Conservation (phyloP, 2,797 vertebrate genomes). For the Eutrigla gurnardus region DNA sequence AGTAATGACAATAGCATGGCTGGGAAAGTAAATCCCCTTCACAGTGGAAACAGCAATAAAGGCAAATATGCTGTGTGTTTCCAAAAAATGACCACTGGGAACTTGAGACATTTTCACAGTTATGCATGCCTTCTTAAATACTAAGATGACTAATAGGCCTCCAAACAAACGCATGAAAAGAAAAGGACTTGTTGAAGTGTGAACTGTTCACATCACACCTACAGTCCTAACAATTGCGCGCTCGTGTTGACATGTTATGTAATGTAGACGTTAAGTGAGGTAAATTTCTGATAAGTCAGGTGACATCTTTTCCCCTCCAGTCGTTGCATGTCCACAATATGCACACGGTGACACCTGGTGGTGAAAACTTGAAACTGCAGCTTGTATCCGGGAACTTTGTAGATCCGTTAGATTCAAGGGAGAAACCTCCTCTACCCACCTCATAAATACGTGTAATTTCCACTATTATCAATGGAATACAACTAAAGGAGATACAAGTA, state of each 20-base stretch:
- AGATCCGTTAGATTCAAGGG: too few species aligned
- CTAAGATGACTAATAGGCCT: background rate
- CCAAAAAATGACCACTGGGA: background rate
- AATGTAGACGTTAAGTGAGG: background rate
- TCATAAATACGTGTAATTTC: too few species aligned
- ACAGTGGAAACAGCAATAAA: slow-evolving; percentile 17
- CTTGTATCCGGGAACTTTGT: background rate
- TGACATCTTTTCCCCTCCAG: background rate
- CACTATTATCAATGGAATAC: accelerated
- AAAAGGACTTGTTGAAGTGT: background rate
- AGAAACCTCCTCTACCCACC: too few species aligned
- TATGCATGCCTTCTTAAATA: background rate
- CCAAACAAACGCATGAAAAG: background rate
- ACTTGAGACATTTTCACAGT: slow-evolving; percentile 3
- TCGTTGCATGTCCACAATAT: too few species aligned
- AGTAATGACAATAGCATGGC: slow-evolving; percentile 30
- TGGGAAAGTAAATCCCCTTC: background rate
- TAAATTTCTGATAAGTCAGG: background rate
- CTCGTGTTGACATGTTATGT: background rate
- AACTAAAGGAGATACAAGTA: background rate
- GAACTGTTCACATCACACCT: background rate
- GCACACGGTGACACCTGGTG: slow-evolving; percentile 54
- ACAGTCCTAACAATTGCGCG: background rate
- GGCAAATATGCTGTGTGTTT: slow-evolving; percentile 2
- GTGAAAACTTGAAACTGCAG: slow-evolving; percentile 3